phyloP scores from a whole-genome alignment of 2,888 invertebrate genomes.

The Leptopterna dolabrata region DNA sequence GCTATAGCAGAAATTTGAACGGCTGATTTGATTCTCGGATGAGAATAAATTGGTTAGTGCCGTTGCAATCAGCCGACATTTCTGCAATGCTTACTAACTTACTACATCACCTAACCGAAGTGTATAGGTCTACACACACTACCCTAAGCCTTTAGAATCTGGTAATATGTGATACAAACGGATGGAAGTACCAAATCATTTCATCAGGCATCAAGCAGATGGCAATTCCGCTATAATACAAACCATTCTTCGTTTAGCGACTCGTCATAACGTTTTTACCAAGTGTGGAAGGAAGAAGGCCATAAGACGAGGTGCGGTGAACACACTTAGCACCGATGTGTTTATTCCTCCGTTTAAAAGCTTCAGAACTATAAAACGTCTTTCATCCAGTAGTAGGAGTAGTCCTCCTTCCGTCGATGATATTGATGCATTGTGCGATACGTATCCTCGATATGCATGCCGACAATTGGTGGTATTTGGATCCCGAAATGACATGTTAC shows the following conservation, averaged over 20 bases:
- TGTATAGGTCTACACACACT: too few species aligned
- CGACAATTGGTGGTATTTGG: too few species aligned
- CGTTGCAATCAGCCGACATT: too few species aligned
- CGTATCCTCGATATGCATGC: background rate
- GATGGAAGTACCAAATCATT: too few species aligned
- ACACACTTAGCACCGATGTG: background rate
- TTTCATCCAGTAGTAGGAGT: background rate
- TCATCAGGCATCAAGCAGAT: background rate
- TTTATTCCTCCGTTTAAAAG: background rate
- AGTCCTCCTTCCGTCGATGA: background rate
- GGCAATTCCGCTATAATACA: background rate
- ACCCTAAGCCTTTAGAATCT: too few species aligned
- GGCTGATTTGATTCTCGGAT: too few species aligned
- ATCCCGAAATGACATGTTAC: too few species aligned
- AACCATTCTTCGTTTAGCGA: background rate
- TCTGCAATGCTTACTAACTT: too few species aligned
- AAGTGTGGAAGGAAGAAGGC: background rate
- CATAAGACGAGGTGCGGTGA: background rate
- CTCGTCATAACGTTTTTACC: background rate
- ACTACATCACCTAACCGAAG: too few species aligned
- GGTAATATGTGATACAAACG: too few species aligned
- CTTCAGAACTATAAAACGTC: background rate
- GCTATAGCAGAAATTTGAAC: too few species aligned
- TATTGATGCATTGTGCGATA: background rate
- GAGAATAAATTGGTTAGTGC: too few species aligned